Base-by-base conservation (phyloP, 1,140 invertebrate species). In the Rhynchophorus ferrugineus region DNA sequence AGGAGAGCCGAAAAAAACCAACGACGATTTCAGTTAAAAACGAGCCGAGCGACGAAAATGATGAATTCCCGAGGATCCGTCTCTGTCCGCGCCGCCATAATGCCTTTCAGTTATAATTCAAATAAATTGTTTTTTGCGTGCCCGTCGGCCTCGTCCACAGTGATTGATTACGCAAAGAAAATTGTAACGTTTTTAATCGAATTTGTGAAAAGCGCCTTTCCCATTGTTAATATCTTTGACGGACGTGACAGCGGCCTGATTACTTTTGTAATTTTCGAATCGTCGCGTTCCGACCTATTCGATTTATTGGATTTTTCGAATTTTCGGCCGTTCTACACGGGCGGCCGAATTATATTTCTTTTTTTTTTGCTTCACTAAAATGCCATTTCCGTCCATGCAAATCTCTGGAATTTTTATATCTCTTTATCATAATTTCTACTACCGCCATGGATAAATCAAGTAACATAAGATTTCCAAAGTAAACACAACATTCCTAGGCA, bases 71-170 rank as follows among this genome's bases (percentile, higher is more conserved):
- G 9, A 33, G 50, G 37, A 52, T 52, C 50, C 43, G 44, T 52
- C 50, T 52, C 43, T 20, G 50, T 51, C 46, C 20, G 35, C 37
- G 36, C 46, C 20, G 47, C 43, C 50, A 52, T 52, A 45, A 52
- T 52, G 44, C 50, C 50, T 45, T 52, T 52, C 50, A 52, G 50
- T 46, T 29, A 44, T 54, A 54, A 54, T 54, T 54, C 51, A 29
- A 54, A 54, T 54, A 54, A 54, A 54, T 54, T 54, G 51, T 54
- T 54, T 54, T 53, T 54, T 54, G 51, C 49, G 35, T 46, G 44
- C 35, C 50, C 49, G 44, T 29, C 44, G 36, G 21, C 50, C 33
- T 42, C 29, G 13, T 21, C 42, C 17, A 21, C 45, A 39, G 45
- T 54, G 51, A 54, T 54, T 54, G 51, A 54, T 54, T 54, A 46